Conservation (phyloP, 2,113 vertebrate species). For the Mastomys natalensis region DNA sequence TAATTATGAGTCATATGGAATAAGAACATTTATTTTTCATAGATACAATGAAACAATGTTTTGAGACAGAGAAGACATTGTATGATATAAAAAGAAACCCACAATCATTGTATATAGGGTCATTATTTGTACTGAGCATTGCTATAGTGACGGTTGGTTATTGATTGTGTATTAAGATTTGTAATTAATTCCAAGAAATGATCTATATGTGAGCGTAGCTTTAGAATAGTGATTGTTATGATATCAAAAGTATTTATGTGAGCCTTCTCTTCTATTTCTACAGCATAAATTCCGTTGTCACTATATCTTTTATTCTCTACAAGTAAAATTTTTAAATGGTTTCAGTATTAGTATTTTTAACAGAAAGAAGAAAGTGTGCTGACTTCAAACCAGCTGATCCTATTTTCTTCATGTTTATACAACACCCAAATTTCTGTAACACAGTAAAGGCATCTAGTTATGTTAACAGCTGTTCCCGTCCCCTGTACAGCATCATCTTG, state of each 20-base stretch:
- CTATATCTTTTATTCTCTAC: slow-evolving; percentile 57
- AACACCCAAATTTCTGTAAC: background rate
- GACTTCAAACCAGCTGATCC: slow-evolving; percentile 13
- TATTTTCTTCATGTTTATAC: slow-evolving; percentile 25
- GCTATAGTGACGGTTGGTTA: slow-evolving; percentile 46
- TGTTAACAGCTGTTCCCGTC: background rate
- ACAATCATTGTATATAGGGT: background rate
- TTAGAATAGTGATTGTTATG: background rate
- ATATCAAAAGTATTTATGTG: background rate
- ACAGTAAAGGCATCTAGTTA: background rate
- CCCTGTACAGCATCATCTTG: background rate
- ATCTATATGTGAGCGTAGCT: slow-evolving; percentile 30
- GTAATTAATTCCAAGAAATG: slow-evolving; percentile 61
- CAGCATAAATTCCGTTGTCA: background rate
- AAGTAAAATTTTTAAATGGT: slow-evolving; percentile 18
- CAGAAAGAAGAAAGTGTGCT: background rate
- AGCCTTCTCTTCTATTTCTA: background rate
- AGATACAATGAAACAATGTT: slow-evolving; percentile 8
- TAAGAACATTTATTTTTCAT: background rate
- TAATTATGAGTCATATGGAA: slow-evolving; percentile 70
- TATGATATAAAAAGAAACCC: background rate
- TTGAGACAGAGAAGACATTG: background rate
- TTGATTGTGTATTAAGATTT: slow-evolving; percentile 55
- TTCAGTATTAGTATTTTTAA: background rate
- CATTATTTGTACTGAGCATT: slow-evolving; percentile 63